These are phyloP conservation scores for Anoplopoma fimbria DNA, from an alignment of 2,113 vertebrate species.

Conservation along the genomic window DNA sequence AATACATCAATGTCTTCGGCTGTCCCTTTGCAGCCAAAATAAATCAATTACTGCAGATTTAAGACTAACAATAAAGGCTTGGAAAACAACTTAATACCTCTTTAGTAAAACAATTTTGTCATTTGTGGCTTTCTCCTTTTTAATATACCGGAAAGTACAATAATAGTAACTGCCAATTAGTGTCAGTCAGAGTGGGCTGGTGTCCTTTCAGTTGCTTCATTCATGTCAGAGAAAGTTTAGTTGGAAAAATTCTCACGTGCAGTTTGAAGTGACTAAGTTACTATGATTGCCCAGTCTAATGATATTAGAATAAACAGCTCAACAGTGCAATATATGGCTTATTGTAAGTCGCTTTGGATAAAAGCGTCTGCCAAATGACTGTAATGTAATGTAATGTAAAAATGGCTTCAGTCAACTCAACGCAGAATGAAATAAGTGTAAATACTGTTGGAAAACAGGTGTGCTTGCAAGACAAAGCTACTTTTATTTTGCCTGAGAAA, in stretches of 20 bases:
- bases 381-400: not conserved
- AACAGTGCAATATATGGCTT: no score
- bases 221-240: not conserved
- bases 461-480: not conserved
- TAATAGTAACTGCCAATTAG: not conserved
- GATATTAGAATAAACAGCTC: not conserved
- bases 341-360: no score
- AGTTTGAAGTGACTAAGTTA: not conserved
- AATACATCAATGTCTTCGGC: not conserved
- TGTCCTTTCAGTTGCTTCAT: not conserved
- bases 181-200: not conserved
- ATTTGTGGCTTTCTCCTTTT: not conserved
- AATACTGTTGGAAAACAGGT: not conserved
- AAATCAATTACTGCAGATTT: not conserved
- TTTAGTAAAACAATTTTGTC: not conserved
- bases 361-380: no score
- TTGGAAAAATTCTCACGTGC: not conserved
- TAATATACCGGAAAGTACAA: not conserved
- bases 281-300: not conserved
- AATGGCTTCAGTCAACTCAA: not conserved
- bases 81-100: not conserved
- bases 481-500: not conserved
- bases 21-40: not conserved
- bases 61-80: not conserved
- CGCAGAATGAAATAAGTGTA: not conserved